phyloP scores from a whole-genome alignment of 2,797 vertebrate genomes.

The Pelochelys cantorii region DNA sequence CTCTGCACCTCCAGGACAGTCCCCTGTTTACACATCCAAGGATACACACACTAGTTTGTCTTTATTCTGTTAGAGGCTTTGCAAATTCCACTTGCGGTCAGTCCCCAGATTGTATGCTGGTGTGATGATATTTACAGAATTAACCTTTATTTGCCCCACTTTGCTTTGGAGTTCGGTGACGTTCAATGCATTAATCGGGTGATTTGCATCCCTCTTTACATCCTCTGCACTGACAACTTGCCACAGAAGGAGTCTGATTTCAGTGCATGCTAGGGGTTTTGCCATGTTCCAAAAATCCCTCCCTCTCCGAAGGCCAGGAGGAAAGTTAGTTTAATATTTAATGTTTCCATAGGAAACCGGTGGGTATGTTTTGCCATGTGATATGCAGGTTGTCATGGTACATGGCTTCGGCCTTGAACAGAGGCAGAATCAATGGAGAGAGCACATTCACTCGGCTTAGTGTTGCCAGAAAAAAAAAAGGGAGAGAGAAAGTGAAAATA shows the following conservation, averaged over 20 bases:
- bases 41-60: fast-evolving
- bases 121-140: fast-evolving
- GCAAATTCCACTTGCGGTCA: not conserved
- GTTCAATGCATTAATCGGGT: not conserved
- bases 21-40: not conserved
- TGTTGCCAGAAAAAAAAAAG: not conserved
- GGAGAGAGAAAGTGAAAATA: not conserved
- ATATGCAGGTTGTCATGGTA: slow-evolving; percentile 31
- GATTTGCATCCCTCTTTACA: not conserved
- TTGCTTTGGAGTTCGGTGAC: not conserved
- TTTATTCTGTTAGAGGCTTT: not conserved
- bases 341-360: slow-evolving; percentile 37
- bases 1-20: not conserved
- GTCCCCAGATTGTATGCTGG: not conserved
- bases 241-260: not conserved
- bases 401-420: not conserved
- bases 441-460: not conserved
- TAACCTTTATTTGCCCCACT: slow-evolving; percentile 11
- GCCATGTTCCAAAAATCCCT: not conserved
- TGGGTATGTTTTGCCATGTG: not conserved
- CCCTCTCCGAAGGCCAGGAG: not conserved
- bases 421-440: not conserved
- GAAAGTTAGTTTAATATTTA: not conserved
- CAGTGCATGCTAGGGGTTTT: not conserved
- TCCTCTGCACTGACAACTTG: fast-evolving